Evolutionary conservation across 2,888 invertebrate genomes (phyloP).

Genomic region (Amitus sp.): DNA sequence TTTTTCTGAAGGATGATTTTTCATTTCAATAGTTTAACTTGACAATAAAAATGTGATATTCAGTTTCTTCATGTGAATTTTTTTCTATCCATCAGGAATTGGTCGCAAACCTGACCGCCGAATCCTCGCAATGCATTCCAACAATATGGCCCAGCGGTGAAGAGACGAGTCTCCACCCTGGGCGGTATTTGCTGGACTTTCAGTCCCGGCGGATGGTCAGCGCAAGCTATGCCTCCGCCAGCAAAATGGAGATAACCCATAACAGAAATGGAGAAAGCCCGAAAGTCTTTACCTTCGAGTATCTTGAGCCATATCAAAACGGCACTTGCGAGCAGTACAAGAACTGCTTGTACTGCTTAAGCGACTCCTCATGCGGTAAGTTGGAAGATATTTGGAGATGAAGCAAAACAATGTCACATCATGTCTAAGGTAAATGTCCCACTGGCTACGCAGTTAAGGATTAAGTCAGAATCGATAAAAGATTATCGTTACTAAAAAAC

Average conservation of each 20-base stretch:
- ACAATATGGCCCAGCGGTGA: slow-evolving; percentile 73
- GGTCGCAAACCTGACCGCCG: slow-evolving; percentile 74
- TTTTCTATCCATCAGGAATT: slow-evolving; percentile 59
- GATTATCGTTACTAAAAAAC: too few relatives aligned
- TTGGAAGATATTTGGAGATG: too few relatives aligned
- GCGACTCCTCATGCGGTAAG: slow-evolving; percentile 93
- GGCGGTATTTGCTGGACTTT: slow-evolving; percentile 75
- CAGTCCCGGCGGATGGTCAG: slow-evolving; percentile 72
- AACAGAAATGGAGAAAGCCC: slow-evolving; percentile 78
- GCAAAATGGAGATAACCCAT: slow-evolving; percentile 86
- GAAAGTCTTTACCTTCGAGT: slow-evolving; percentile 89
- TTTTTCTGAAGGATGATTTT: too few relatives aligned
- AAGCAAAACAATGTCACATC: too few relatives aligned
- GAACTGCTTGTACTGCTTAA: slow-evolving; percentile 88
- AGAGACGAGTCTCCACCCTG: slow-evolving; percentile 68
- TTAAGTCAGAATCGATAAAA: too few relatives aligned
- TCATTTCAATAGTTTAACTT: too few relatives aligned
- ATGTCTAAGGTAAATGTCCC: too few relatives aligned
- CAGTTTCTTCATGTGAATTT: not conserved
- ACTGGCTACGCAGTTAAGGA: too few relatives aligned
- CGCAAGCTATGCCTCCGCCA: slow-evolving; percentile 63
- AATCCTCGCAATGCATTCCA: slow-evolving; percentile 76
- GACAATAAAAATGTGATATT: not conserved
- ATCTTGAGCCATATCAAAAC: slow-evolving; percentile 87
- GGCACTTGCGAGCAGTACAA: slow-evolving; percentile 80